Conservation (phyloP, 2,113 vertebrate species). For the Carettochelys insculpta region DNA sequence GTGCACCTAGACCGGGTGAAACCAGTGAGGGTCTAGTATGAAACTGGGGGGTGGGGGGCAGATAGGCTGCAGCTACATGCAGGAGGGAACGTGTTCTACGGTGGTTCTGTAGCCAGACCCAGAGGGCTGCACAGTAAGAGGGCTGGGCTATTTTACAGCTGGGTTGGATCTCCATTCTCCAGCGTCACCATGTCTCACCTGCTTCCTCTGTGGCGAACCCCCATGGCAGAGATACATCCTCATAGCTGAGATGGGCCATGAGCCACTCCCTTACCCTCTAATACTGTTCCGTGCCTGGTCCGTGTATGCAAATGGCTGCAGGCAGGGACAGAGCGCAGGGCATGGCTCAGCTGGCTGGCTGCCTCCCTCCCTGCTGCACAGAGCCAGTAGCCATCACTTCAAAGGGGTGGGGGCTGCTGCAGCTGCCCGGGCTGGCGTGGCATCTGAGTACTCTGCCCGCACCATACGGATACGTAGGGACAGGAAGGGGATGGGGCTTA, state of each 20-base stretch:
- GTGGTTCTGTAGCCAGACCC: neutral
- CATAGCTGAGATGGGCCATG: neutral
- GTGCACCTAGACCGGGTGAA: neutral
- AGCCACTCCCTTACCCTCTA: neutral
- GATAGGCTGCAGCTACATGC: neutral
- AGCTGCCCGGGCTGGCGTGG: neutral
- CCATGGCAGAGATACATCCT: neutral
- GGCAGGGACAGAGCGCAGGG: neutral
- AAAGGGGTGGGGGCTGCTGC: neutral
- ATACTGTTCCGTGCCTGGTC: neutral
- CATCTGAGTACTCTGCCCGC: neutral
- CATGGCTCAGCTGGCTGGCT: neutral
- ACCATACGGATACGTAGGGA: neutral
- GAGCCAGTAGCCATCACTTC: neutral
- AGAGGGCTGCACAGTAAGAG: neutral
- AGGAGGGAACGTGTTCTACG: too few species aligned
- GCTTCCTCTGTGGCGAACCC: neutral
- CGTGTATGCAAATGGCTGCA: neutral
- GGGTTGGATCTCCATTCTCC: neutral
- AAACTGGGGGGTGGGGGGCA: too few species aligned
- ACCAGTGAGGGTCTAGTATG: neutral
- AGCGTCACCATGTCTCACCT: rapidly evolving
- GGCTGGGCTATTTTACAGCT: neutral
- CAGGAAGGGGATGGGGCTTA: neutral
- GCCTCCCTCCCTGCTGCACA: neutral